These are phyloP conservation scores for Chloebia gouldiae DNA, from an alignment of 2,113 vertebrate species.

Conservation along the genomic window DNA sequence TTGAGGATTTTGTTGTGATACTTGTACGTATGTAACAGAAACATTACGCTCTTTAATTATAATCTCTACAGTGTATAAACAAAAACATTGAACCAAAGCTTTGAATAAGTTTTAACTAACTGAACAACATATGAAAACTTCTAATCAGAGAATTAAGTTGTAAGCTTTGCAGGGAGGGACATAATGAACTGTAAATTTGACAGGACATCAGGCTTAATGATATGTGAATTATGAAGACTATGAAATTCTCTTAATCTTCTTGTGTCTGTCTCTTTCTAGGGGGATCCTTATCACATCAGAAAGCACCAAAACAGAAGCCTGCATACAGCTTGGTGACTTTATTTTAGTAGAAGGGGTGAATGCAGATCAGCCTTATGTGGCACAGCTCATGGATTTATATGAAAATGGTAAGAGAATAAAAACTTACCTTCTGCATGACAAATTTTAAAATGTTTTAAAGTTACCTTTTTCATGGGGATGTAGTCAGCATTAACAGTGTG, in stretches of 20 bases:
- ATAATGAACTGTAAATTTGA: not conserved
- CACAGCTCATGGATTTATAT: conserved; percentile 81
- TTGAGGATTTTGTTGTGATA: fast-evolving
- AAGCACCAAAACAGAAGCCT: conserved; percentile 36
- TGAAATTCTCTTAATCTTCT: not conserved
- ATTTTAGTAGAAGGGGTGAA: conserved; percentile 84
- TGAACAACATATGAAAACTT: not conserved
- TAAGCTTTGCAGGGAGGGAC: not conserved
- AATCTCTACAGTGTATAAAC: not conserved
- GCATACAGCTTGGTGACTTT: conserved; percentile 78
- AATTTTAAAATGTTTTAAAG: not conserved
- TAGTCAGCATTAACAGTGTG: not conserved
- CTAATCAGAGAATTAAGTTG: not conserved
- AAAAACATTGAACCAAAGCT: not conserved
- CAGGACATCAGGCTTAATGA: not conserved
- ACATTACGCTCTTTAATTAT: not conserved
- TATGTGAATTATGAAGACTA: not conserved
- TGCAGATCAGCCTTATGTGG: conserved; percentile 84
- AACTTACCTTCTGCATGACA: not conserved
- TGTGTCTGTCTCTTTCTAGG: conserved; percentile 61
- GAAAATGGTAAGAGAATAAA: conserved; percentile 82
- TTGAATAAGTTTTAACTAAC: not conserved
- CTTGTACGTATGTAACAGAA: not conserved
- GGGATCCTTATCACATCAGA: conserved; percentile 75
- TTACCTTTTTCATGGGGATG: not conserved